Conservation (phyloP, 1,140 invertebrate species). For the Drosophila mojavensis region DNA sequence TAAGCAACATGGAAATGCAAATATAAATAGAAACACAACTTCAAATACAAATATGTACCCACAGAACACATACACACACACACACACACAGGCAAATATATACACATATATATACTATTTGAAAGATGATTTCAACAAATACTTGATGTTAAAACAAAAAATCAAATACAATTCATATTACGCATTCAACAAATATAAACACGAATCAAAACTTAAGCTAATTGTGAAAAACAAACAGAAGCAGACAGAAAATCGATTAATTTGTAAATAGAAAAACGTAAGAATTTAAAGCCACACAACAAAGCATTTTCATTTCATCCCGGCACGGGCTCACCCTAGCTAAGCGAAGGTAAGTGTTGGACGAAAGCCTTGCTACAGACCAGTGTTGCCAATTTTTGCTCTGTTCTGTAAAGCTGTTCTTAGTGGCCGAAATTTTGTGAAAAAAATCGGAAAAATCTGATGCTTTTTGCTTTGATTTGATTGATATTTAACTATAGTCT, state of each 20-base stretch:
- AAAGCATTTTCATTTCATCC: constrained; percentile 11
- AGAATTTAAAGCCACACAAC: constrained; percentile 71
- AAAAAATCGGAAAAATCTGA: too few relatives aligned
- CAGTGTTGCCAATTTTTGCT: too few relatives aligned
- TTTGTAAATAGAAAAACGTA: constrained; percentile 74
- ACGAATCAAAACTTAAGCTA: constrained; percentile 15
- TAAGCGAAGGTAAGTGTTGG: not conserved
- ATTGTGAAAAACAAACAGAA: constrained; percentile 26
- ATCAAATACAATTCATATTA: constrained; percentile 46
- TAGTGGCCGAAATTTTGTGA: too few relatives aligned
- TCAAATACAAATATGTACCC: constrained; percentile 24
- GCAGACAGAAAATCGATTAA: constrained; percentile 37
- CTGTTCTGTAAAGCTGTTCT: too few relatives aligned
- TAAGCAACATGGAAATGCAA: constrained; percentile 14
- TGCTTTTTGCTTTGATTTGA: too few relatives aligned
- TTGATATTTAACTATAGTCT: too few relatives aligned
- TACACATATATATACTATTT: constrained; percentile 6
- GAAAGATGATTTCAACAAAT: constrained; percentile 36
- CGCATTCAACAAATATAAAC: constrained; percentile 19
- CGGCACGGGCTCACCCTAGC: not conserved
- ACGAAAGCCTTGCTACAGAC: too few relatives aligned
- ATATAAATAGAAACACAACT: constrained; percentile 11
- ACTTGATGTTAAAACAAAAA: constrained; percentile 5
- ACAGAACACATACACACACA: constrained; percentile 12
- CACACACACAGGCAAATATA: constrained; percentile 3